These are phyloP conservation scores for Trisateles emortualis DNA, from an alignment of 2,888 invertebrate species.

Conservation along the genomic window DNA sequence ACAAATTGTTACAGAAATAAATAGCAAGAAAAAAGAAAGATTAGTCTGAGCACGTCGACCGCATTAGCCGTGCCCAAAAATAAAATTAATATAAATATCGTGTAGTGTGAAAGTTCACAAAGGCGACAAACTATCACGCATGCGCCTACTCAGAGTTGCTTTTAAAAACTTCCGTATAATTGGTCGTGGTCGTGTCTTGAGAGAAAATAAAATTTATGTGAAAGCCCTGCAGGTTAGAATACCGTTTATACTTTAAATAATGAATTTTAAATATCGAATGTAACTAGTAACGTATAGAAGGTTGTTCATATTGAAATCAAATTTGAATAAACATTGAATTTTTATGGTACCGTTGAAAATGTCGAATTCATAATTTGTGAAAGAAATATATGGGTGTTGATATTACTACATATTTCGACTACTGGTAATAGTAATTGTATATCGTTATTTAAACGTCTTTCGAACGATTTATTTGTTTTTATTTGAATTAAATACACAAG, in stretches of 20 bases:
- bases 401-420: slow-evolving; percentile 10
- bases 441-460: slow-evolving; percentile 9
- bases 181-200: slow-evolving; percentile 62
- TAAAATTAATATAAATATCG: slow-evolving; percentile 76
- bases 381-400: slow-evolving; percentile 23
- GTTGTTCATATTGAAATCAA: slow-evolving; percentile 23
- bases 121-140: slow-evolving; percentile 70
- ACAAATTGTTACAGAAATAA: slow-evolving; percentile 79
- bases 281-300: slow-evolving; percentile 20
- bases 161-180: slow-evolving; percentile 69
- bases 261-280: slow-evolving; percentile 53
- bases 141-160: slow-evolving; percentile 60
- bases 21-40: slow-evolving; percentile 72
- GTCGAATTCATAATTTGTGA: slow-evolving; percentile 44
- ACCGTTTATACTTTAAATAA: slow-evolving; percentile 57
- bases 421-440: slow-evolving; percentile 17
- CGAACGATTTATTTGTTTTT: slow-evolving; percentile 34
- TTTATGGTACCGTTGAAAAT: slow-evolving; percentile 24
- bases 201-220: slow-evolving; percentile 64
- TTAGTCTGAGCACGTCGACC: slow-evolving; percentile 69
- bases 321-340: slow-evolving; percentile 43
- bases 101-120: slow-evolving; percentile 80
- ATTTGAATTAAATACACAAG: slow-evolving; percentile 48
- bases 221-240: slow-evolving; percentile 54
- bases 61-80: slow-evolving; percentile 76